Conservation (phyloP, 1,140 invertebrate genomes). For the Pteromalus puparum region DNA sequence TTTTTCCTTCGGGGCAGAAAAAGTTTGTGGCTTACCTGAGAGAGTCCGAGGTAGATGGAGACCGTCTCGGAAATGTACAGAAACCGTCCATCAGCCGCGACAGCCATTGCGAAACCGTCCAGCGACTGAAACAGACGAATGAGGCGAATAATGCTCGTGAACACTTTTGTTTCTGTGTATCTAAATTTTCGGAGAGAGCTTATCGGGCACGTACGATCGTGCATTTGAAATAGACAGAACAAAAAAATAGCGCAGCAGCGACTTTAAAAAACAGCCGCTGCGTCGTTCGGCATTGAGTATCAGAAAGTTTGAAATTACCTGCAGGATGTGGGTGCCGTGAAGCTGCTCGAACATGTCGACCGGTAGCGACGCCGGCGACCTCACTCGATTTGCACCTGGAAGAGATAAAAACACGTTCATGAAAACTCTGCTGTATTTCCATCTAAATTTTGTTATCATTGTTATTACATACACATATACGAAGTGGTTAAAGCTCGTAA, state of each 20-base stretch:
- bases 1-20: background rate
- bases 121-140: slow-evolving; percentile 84
- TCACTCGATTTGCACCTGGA: slow-evolving; percentile 79
- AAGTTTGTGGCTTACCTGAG: slow-evolving; percentile 84
- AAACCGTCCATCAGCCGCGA: slow-evolving; percentile 96
- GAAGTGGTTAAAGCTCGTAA: background rate
- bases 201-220: too few species aligned
- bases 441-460: too few species aligned
- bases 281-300: background rate
- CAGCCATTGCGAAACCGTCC: slow-evolving; percentile 96
- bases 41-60: slow-evolving; percentile 98
- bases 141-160: too few species aligned
- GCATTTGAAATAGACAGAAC: too few species aligned
- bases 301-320: slow-evolving; percentile 78
- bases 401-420: slow-evolving; percentile 67
- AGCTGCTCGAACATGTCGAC: slow-evolving; percentile 96
- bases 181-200: too few species aligned
- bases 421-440: too few species aligned
- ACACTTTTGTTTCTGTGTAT: too few species aligned
- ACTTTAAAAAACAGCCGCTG: background rate
- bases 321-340: slow-evolving; percentile 97
- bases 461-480: too few species aligned
- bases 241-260: too few species aligned
- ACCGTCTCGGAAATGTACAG: slow-evolving; percentile 99
- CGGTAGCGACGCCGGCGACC: slow-evolving; percentile 80